Percentiles rank a stretch among this genome's conserved stretches.
These are phyloP conservation scores for Lagopus muta DNA, from an alignment of 2,113 vertebrate species.

Conservation along the genomic window DNA sequence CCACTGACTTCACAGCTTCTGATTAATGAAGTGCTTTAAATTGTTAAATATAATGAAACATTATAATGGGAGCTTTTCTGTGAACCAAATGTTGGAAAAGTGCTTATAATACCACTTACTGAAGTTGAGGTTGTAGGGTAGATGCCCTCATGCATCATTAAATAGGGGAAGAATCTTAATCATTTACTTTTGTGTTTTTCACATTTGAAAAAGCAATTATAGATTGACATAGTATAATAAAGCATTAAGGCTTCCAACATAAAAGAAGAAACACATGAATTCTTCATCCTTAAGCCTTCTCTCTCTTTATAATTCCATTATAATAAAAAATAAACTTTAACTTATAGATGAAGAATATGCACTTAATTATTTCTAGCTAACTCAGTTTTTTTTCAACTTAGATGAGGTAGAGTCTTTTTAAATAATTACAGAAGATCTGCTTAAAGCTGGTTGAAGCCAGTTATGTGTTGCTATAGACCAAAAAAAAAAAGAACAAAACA, in stretches of 20 bases:
- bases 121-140: background rate
- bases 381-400: background rate
- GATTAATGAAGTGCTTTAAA: background rate
- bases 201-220: background rate
- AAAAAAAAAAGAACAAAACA: background rate
- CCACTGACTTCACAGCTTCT: background rate
- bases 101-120: background rate
- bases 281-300: background rate
- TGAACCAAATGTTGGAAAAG: background rate
- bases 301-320: background rate
- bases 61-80: background rate
- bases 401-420: background rate
- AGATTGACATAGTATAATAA: background rate
- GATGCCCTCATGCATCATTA: background rate
- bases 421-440: constrained; percentile 6
- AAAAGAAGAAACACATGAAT: background rate
- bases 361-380: constrained; percentile 39
- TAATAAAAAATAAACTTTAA: constrained; percentile 22
- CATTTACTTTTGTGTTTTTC: background rate
- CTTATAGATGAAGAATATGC: background rate
- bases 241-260: background rate
- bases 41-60: background rate
- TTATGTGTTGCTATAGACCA: background rate
- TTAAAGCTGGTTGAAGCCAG: constrained; percentile 4
- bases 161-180: background rate